A percentile compares a stretch with the other conserved stretches of the same genome.
phyloP scores from a whole-genome alignment of 1,140 invertebrate genomes.

The Macrobrachium rosenbergii region DNA sequence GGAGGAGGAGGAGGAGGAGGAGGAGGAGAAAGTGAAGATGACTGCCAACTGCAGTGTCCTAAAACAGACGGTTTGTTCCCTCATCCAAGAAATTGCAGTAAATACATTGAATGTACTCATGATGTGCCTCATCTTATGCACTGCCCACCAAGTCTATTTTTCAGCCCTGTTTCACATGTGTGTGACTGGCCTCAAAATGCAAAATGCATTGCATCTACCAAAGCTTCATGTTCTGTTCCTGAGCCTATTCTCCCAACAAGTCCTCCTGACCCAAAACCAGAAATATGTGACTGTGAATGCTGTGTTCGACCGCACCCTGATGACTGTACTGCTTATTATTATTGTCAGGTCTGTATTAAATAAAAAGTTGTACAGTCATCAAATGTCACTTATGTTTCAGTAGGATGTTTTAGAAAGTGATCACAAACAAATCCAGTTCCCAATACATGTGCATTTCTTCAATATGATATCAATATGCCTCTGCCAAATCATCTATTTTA shows the following conservation, averaged over 20 bases:
- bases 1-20: not conserved
- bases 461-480: not conserved
- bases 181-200: slow-evolving; percentile 58
- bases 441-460: not conserved
- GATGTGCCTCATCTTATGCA: slow-evolving; percentile 38
- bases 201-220: slow-evolving; percentile 38
- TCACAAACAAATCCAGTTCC: not conserved
- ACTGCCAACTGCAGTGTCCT: not conserved
- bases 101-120: slow-evolving; percentile 21
- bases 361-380: not conserved
- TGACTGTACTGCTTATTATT: slow-evolving; percentile 59
- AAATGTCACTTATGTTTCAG: not conserved
- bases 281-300: slow-evolving; percentile 62
- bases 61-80: not conserved
- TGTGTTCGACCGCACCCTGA: slow-evolving; percentile 56
- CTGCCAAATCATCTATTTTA: not conserved
- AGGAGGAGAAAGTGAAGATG: slow-evolving; percentile 8
- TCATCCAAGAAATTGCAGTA: slow-evolving; percentile 8
- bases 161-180: slow-evolving; percentile 33
- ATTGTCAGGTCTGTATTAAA: slow-evolving; percentile 47
- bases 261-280: slow-evolving; percentile 35
- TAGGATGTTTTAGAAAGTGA: not conserved
- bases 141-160: slow-evolving; percentile 46
- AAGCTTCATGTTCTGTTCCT: slow-evolving; percentile 36
- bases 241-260: slow-evolving; percentile 35